Conservation (phyloP, 2,113 vertebrate genomes). For the Ahaetulla prasina region DNA sequence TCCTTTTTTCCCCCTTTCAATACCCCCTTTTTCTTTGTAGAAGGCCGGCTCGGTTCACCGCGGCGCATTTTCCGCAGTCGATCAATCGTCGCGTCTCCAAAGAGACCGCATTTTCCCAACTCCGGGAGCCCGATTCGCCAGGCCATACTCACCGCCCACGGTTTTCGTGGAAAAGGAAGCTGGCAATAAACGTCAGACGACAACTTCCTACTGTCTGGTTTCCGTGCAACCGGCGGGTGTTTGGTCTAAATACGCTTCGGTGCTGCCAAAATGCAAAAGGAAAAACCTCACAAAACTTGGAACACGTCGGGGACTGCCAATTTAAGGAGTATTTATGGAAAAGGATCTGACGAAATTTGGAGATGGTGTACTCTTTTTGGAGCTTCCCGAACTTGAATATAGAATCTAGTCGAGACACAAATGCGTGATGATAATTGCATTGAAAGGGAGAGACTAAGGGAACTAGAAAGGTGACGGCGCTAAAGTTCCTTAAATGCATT, state of each 20-base stretch:
- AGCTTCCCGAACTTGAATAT: background rate
- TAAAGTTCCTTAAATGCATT: background rate
- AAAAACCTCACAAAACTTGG: background rate
- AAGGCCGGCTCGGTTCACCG: background rate
- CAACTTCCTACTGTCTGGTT: slow-evolving; percentile 42
- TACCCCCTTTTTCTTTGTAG: background rate
- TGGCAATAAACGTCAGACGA: slow-evolving; percentile 19
- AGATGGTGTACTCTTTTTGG: background rate
- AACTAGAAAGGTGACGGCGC: background rate
- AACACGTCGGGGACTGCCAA: background rate
- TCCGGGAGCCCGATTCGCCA: background rate
- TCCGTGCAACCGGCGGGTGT: slow-evolving; percentile 41
- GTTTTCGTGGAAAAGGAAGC: background rate
- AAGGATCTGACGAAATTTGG: background rate
- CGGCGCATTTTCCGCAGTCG: background rate
- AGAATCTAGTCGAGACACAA: background rate
- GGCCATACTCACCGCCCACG: background rate
- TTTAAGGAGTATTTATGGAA: background rate
- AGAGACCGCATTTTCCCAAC: background rate
- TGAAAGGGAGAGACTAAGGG: background rate
- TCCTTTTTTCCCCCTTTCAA: background rate
- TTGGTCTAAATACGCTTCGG: background rate
- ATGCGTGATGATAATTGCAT: background rate
- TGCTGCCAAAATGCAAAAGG: background rate
- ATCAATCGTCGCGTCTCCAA: background rate